A percentile compares a stretch with the other conserved stretches of the same genome.
Conservation (phyloP, 2,888 invertebrate genomes). For the Stenoptilia bipunctidactyla region DNA sequence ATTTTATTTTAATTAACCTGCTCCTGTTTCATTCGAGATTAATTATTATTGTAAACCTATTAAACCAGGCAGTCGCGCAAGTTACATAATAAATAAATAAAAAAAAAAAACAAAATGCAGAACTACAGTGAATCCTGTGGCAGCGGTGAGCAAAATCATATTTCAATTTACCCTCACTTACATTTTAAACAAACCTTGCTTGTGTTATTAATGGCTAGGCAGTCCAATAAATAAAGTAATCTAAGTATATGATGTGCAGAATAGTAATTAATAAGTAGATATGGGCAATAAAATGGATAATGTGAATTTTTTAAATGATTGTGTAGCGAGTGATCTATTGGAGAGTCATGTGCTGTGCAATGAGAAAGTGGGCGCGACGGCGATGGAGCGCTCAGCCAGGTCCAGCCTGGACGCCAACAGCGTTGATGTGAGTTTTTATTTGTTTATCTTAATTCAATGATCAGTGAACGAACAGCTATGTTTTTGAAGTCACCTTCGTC, state of each 20-base stretch:
- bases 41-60: not conserved
- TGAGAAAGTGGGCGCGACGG: conserved; percentile 44
- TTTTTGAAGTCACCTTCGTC: no score
- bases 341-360: conserved; percentile 58
- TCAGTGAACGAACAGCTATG: no score
- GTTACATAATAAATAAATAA: not conserved
- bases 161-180: conserved; percentile 29
- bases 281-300: conserved; percentile 58
- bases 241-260: conserved; percentile 41
- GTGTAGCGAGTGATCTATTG: conserved; percentile 62
- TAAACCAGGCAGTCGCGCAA: not conserved
- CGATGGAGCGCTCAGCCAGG: conserved; percentile 55
- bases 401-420: conserved; percentile 60
- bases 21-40: not conserved
- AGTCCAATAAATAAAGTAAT: conserved; percentile 28
- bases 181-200: conserved; percentile 25
- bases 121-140: conserved; percentile 55
- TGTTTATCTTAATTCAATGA: not conserved
- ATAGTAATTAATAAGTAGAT: conserved; percentile 48
- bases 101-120: conserved; percentile 35
- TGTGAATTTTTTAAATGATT: conserved; percentile 48
- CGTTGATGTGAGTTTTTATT: conserved; percentile 52
- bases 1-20: conserved; percentile 13
- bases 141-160: conserved; percentile 45
- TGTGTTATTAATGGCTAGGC: conserved; percentile 20